A percentile compares a stretch with the other conserved stretches of the same genome.
Evolutionary conservation across 2,113 vertebrate genomes (phyloP).

Genomic region (Fregata magnificens): DNA sequence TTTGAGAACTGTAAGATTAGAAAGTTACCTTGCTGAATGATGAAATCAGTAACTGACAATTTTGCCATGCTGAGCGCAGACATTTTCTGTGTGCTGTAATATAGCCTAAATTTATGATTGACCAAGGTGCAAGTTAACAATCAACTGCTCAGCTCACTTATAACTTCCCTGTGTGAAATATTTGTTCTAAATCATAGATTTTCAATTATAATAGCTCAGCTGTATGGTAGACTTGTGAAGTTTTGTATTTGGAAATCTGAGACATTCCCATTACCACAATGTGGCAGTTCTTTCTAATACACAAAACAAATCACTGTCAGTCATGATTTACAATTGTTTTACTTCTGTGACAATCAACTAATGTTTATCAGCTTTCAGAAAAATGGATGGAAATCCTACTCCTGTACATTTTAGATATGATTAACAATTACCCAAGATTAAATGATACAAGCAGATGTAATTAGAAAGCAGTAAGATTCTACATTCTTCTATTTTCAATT

Average conservation of each 20-base stretch:
- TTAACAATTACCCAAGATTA: conserved; percentile 63
- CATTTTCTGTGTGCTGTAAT: neutral
- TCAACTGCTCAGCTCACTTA: neutral
- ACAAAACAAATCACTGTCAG: conserved; percentile 29
- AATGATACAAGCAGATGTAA: conserved; percentile 64
- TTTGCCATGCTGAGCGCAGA: neutral
- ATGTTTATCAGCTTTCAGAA: conserved; percentile 54
- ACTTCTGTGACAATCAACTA: conserved; percentile 22
- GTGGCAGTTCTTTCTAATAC: conserved; percentile 2
- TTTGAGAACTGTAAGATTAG: neutral
- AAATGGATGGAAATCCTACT: conserved; percentile 55
- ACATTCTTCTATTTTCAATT: conserved; percentile 48
- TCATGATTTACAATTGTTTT: conserved; percentile 34
- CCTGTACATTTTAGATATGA: conserved; percentile 54
- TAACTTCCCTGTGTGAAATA: neutral
- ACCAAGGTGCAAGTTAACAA: neutral
- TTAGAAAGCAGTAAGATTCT: conserved; percentile 37
- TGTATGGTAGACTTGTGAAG: neutral
- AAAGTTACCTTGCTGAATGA: neutral
- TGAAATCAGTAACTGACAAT: neutral
- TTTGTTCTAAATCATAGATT: conserved; percentile 28
- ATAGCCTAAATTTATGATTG: neutral
- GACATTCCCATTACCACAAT: neutral
- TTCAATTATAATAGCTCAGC: conserved; percentile 22
- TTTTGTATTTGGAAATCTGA: conserved; percentile 32